Evolutionary conservation across 2,888 invertebrate genomes (phyloP), one percentile per base, ranked within the genome.

Genomic region (Palloptera scutellata): DNA sequence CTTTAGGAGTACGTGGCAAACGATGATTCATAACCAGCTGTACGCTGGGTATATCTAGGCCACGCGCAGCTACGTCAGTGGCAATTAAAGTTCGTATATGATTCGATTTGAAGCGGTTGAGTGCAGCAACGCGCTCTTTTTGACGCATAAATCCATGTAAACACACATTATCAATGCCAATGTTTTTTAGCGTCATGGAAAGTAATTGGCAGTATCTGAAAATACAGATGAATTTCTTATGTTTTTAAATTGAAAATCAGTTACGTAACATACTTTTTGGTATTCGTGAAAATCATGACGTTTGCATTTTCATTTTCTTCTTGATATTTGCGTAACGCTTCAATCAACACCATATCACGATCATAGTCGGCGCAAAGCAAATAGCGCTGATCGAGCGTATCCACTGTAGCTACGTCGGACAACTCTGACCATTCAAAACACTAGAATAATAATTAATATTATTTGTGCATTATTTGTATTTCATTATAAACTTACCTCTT

Each of bases 21-120:
- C 92, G 93, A 83, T 98, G 97, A 85, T 99, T 99, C 13, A 99
- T 88, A 0, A 99, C 95, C 70, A 99, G 85, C 80, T 97, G 92
- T 0, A 99, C 97, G n/a, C 91, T 89, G 0, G 97, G 97, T 81
- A 99, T 97, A 82, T 99, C 99, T 51, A 99, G 86, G 10, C 98
- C 98, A 85, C 97, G 88, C 64, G 96, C 95, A 0, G 98, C 98
- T 0, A 99, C 96, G 86, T 98, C 97, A 0, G 99, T 99, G 0
- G 98, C 97, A 64, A 99, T 92, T 19, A 99, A 87, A 20, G 98
- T 95, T 76, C 92, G 91, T 9, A 92, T 89, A 64, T 92, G 90
- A 81, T 94, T 94, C 0, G 97, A 96, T 77, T 97, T 92, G 84
- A 99, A 99, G 81, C 91, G 92, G 11, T 92, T 89, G 1, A 99